Base-by-base conservation (phyloP, 2,113 vertebrate species). In the Canis aureus region DNA sequence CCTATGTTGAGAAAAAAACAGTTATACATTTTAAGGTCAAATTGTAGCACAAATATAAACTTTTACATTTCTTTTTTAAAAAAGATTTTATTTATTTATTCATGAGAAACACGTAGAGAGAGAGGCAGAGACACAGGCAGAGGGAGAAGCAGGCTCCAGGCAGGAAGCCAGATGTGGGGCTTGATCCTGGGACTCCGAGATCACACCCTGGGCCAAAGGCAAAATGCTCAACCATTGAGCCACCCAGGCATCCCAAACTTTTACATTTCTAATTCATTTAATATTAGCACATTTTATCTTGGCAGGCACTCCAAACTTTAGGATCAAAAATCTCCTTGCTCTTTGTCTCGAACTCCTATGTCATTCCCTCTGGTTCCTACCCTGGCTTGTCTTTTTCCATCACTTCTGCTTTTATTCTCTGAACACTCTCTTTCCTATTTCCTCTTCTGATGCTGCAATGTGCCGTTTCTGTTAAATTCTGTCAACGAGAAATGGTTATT, bases 391-490 rank as follows among this genome's bases (percentile, higher is more conserved):
- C n/a, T 73, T 95, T 95, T 91, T 69, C 62, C 43, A 27, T 84
- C 17, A 89, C 43, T 91, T 95, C 27, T 91, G 57, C 25, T 76
- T 83, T 49, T 83, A 78, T 57, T 88, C 49, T 35, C 4, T 7
- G 27, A 95, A 82, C 5, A 71, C 35, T 15, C 25, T 49, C 87
- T 76, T 92, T 92, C 55, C 22, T 71, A 16, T 59, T 81, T 67
- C 67, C 32, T 92, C 16, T 80, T 94, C 19, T 59, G 19, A 88
- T 73, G 10, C 59, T 73, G 49, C 82, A 13, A 62, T 95, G 35
- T 78, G 64, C 22, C 88, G 66, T 35, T 97, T 97, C 59, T 73
- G 5, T 88, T 84, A 73, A 85, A 89, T 89, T 91, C 53, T 43
- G 57, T 27, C 49, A 94, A 71, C 0, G 29, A 64, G 66, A 88